Percentiles rank a stretch among this genome's conserved stretches.
Conservation (phyloP, 2,888 invertebrate species). For the Trissoscelio sp. region DNA sequence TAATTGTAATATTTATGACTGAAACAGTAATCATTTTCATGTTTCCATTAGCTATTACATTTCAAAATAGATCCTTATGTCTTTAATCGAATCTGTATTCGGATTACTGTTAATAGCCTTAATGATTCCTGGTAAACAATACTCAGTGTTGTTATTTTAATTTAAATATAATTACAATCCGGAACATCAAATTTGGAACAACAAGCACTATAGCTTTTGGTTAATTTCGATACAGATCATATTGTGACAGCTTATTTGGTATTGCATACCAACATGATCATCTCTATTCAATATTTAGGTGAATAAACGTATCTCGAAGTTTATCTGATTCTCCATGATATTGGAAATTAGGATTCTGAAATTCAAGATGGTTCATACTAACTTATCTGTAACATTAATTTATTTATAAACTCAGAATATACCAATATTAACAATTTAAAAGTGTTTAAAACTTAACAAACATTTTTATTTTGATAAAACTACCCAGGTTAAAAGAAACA, state of each 20-base stretch:
- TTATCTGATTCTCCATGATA: background rate
- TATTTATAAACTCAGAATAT: too few relatives aligned
- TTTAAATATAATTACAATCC: constrained; percentile 12
- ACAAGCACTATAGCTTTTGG: background rate
- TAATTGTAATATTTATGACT: too few relatives aligned
- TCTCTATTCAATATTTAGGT: constrained; percentile 20
- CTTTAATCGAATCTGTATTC: too few relatives aligned
- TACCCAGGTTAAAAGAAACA: too few relatives aligned
- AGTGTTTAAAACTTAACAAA: too few relatives aligned
- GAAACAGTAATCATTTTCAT: too few relatives aligned
- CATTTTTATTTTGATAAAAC: too few relatives aligned
- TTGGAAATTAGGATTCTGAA: constrained; percentile 5
- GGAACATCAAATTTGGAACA: background rate
- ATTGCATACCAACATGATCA: background rate
- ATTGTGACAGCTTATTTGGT: constrained; percentile 14
- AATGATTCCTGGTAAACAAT: too few relatives aligned
- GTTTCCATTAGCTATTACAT: too few relatives aligned
- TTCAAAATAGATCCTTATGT: too few relatives aligned
- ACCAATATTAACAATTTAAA: too few relatives aligned
- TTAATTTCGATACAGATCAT: background rate
- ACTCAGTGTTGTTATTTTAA: background rate
- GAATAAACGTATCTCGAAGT: constrained; percentile 8
- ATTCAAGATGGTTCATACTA: background rate
- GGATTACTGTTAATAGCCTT: too few relatives aligned
- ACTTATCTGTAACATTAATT: background rate